Evolutionary conservation across 2,888 invertebrate species (phyloP), one percentile per base, ranked within the genome.

Genomic region (Ariolimax columbianus): DNA sequence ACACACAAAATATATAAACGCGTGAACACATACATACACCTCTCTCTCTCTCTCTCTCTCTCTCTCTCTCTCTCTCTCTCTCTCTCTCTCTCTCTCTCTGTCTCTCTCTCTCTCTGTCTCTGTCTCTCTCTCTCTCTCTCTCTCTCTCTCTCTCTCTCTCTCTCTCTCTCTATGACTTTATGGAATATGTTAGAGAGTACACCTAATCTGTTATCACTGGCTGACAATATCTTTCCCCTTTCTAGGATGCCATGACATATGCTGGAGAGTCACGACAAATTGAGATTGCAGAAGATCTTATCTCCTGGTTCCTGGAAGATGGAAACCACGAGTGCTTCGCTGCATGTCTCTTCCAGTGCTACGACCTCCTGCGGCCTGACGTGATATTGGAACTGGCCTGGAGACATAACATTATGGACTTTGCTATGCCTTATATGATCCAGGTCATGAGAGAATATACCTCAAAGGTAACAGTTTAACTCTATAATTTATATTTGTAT

Each of bases 341-440:
- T 68, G 99, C 99, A 36, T 98, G 98, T 93, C 96, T 99, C 89
- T 99, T 98, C 95, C 96, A 99, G 96, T 99, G 99, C 94, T 99
- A 99, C 94, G 99, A 99, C 95, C 96, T 99, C 87, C 95, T 99
- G 92, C 97, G 98, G 95, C 99, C 99, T 3, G 99, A 99, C 94
- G 98, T 99, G 55, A 99, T 99, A 89, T 95, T 99, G 91, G 99
- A 99, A 94, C 95, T 99, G 88, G 98, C 99, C 89, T 99, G 99
- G 99, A 96, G 97, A 95, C 98, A 99, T 95, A 97, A 98, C 94
- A 99, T 99, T 92, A 97, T 98, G 96, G 98, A 99, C 96, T 99
- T 98, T 94, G 99, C 99, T 86, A 99, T 99, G 99, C 99, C 99
- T 86, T 99, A 98, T 95, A 96, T 99, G 94, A 98, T 99, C 92